These are phyloP conservation scores for Epizoanthus rinbou DNA, from an alignment of 92 coral and sea anemone species.

Conservation along the genomic window DNA sequence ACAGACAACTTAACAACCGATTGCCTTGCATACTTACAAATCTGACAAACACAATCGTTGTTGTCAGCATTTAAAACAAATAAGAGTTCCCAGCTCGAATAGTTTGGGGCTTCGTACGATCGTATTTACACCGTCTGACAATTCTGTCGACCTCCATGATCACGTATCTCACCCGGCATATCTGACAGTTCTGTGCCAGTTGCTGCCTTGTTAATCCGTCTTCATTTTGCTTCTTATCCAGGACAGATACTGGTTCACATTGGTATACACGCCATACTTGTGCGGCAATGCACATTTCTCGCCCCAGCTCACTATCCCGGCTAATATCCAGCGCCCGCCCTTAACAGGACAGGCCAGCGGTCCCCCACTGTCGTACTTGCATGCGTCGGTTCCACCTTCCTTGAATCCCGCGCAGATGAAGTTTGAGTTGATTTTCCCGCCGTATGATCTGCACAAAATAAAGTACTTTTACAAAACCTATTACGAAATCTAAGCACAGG, in stretches of 20 bases:
- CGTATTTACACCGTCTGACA: constrained; percentile 1
- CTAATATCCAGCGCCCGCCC: constrained; percentile 82
- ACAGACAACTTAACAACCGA: no score
- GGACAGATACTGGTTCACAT: constrained; percentile 72
- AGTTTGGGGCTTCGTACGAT: neutral
- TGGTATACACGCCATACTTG: constrained; percentile 98
- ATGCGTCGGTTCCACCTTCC: constrained; percentile 96
- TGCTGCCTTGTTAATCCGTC: constrained; percentile 43
- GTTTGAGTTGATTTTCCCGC: constrained; percentile 77
- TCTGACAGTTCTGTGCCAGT: neutral
- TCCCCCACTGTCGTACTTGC: constrained; percentile 95
- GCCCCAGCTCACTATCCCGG: constrained; percentile 98
- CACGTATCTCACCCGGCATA: neutral
- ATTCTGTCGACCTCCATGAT: neutral
- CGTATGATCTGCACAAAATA: constrained; percentile 72
- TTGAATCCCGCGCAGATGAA: constrained; percentile 98
- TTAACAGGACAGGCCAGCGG: constrained; percentile 90
- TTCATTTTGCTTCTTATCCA: constrained; percentile 73
- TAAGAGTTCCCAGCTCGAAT: no score
- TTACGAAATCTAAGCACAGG: neutral
- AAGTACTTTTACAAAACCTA: neutral
- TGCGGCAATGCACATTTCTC: constrained; percentile 86
- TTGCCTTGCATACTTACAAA: no score
- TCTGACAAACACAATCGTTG: no score
- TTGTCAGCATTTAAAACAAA: no score